Conservation (phyloP, 2,797 vertebrate genomes). For the Avahi laniger region DNA sequence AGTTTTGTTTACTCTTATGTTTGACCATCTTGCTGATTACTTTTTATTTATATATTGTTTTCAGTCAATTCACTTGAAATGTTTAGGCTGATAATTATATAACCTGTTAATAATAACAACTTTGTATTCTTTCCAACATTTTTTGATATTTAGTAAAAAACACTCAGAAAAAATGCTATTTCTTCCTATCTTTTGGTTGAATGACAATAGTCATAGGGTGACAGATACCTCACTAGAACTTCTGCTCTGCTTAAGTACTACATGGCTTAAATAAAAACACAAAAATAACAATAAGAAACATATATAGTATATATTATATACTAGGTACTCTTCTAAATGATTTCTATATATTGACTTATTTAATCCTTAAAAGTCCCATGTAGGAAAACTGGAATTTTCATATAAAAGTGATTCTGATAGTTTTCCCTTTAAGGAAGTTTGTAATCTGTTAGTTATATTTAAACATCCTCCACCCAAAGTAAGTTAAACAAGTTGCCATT, state of each 20-base stretch:
- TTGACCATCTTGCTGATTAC: neutral
- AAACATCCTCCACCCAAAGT: neutral
- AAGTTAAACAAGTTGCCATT: neutral
- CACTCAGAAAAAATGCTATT: neutral
- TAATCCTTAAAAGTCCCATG: neutral
- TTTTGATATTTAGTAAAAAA: neutral
- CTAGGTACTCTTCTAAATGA: neutral
- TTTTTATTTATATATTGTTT: neutral
- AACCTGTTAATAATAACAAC: neutral
- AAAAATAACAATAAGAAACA: neutral
- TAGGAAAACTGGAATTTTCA: neutral
- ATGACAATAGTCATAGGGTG: neutral
- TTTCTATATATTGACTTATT: neutral
- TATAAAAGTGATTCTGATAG: neutral
- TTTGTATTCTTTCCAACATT: neutral
- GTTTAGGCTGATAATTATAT: neutral
- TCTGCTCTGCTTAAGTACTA: neutral
- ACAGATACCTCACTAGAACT: neutral
- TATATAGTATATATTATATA: neutral
- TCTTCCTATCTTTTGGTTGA: neutral
- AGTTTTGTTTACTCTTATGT: neutral
- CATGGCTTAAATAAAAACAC: neutral
- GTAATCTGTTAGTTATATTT: neutral
- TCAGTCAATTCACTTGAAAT: neutral
- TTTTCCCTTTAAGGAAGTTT: neutral